These are phyloP conservation scores for Oreochromis mossambicus DNA, from an alignment of 2,797 vertebrate species.

Conservation along the genomic window DNA sequence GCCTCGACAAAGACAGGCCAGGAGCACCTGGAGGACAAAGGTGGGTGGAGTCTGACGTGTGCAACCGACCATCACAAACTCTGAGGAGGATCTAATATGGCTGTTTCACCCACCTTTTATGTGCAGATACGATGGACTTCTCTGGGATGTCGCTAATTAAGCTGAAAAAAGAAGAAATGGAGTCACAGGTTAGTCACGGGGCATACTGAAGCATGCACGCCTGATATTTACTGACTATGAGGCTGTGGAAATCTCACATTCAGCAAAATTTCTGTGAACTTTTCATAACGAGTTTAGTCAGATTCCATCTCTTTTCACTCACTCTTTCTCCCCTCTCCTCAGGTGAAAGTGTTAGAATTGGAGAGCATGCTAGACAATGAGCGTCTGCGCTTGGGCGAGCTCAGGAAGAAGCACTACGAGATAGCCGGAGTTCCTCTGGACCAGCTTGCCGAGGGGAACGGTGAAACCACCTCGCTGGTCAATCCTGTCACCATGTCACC, in stretches of 20 bases:
- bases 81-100: neutral
- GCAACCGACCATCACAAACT: neutral
- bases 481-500: constrained; percentile 56
- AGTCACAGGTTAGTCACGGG: constrained; percentile 82
- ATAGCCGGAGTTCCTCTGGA: constrained; percentile 77
- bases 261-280: neutral
- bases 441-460: constrained; percentile 56
- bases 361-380: constrained; percentile 87
- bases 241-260: neutral
- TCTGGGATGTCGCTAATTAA: constrained; percentile 96
- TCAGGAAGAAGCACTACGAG: constrained; percentile 90
- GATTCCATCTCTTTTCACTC: neutral
- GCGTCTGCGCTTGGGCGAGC: constrained; percentile 86
- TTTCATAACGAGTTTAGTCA: neutral
- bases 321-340: neutral
- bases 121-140: constrained; percentile 93
- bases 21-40: constrained; percentile 91
- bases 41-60: constrained; percentile 42
- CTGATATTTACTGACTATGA: neutral
- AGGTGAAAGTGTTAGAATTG: constrained; percentile 95
- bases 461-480: constrained; percentile 2
- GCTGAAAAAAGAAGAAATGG: constrained; percentile 94
- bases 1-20: constrained; percentile 91
- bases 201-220: neutral
- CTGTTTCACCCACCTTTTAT: neutral